Evolutionary conservation across 2,113 vertebrate genomes (phyloP), one percentile per base, ranked within the genome.

Genomic region (Myotis yumanensis): DNA sequence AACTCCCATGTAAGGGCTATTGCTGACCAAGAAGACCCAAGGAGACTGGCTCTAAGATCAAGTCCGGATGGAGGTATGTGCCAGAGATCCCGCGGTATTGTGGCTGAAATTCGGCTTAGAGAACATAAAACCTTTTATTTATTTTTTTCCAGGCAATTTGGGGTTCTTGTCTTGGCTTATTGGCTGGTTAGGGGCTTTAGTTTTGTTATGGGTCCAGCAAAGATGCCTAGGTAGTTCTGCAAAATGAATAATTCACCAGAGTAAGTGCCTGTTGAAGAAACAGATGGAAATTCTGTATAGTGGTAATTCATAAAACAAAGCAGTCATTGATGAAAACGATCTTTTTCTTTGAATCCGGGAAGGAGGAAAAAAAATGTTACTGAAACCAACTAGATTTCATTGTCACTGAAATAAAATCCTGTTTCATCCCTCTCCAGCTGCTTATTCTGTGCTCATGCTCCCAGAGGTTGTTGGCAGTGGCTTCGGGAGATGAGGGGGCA

Each of bases 61-160:
- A 92, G 95, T 89, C 96, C 37, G 1, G 90, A 97, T 97, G 76
- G 95, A 98, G 98, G 98, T 98, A 98, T 1, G 98, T 96, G 89
- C 43, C 76, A 68, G 22, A 80, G 68, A 90, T 81, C 54, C 73
- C 4, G 0, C 7, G 32, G 51, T 68, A 28, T 43, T 9, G 35
- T 11, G 1, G 54, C 87, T 79, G 75, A 88, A 79, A 94, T 95
- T 86, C 87, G 64, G 57, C 71, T 90, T 73, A 85, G 64, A 76
- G 35, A 46, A 93, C 81, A 69, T 86, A 81, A 80, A 72, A 37
- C 57, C 69, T 68, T 81, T 43, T 37, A 37, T 37, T 37, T 57
- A 46, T 81, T 37, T 57, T 40, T 43, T 46, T 32, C 77, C 66
- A 90, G 90, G 90, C 54, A 92, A n/a, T 94, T 88, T 69, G 48